Base-by-base conservation (phyloP, 2,888 invertebrate genomes). In the Schizotus pectinicornis region DNA sequence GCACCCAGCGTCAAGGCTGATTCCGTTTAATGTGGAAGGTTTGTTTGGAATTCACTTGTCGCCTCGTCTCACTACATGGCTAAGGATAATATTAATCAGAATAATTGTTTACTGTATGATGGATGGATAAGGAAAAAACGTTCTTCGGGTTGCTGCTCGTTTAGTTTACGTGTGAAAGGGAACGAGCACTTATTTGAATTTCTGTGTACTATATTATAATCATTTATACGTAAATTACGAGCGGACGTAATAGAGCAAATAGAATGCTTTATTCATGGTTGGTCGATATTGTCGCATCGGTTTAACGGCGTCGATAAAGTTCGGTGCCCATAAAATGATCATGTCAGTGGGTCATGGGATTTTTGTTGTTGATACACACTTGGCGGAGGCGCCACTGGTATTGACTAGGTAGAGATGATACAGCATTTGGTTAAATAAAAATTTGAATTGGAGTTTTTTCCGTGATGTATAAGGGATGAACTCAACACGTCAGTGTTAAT, bases 11-110 rank as follows among this genome's bases (percentile, higher is more conserved):
- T 54, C 54, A 54, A 54, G 54, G 54, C 39, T 54, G 54, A 54
- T 54, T 54, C 41, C 47, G 54, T 54, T 54, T 54, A 54, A 54
- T 41, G 47, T 41, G 36, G 51, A 52, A 35, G 41, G 36, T 57
- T 32, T 57, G 56, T 56, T 56, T 51, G 50, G 13, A 22, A 22
- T 22, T 22, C 22, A 22, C 22, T 22, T 22, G 22, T 22, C 22
- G 22, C 22, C 22, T 22, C 22, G 22, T 22, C 22, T 22, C 22
- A 5, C 22, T 22, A 12, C 8, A 14, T 38, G 22, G 31, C 41
- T 9, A 14, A 41, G 22, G 30, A 14, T 38, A 22, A 3, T 22
- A 22, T 3, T 9, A 39, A 37, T 37, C 14, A n/a, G 7, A 12
- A 22, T 2, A 22, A 22, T 22, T 22, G 22, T 22, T 22, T 2